Base-by-base conservation (phyloP, 1,140 invertebrate genomes). In the Neuroterus valhalla region DNA sequence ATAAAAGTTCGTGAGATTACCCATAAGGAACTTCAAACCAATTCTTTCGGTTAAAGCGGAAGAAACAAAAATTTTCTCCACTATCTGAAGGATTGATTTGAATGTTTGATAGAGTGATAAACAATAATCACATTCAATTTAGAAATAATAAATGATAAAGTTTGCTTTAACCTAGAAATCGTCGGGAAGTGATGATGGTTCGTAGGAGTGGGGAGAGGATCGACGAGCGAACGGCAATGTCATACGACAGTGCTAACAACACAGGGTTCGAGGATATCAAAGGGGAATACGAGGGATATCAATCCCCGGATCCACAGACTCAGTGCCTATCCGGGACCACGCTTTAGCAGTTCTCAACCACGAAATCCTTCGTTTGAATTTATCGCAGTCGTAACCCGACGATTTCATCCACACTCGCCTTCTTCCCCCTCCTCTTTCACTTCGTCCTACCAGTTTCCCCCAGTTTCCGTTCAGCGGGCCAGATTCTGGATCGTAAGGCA, bases 381-480 rank as follows among this genome's bases (percentile, higher is more conserved):
- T 89, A 89, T 89, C 85, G 86, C 82, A 74, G 81, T 87, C 84
- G 86, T 89, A 89, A 89, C 86, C 78, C 82, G 87, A 86, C 83
- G 77, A 73, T 87, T 84, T 68, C 84, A 81, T 72, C 45, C 46
- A 68, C 76, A 73, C 75, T 66, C 66, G 69, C 23, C 68, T 73
- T 75, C 74, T 44, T 70, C 72, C 31, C 31, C 5, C 31, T 8
- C 31, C 31, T 4, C 26, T 26, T 26, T 38, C 6, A 5, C 5
- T 8, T 38, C 31, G 10, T 8, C 31, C 5, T 38, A 10, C 31
- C 31, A 38, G 31, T 38, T 38, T 26, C 10, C 10, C 31, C 31
- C 31, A 10, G 31, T 38, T 38, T 38, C 31, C 31, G 31, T 8
- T 38, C 1, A 38, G 31, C 31, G 31, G 6, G 6, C 31, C 31